Base-by-base conservation (phyloP, 2,113 vertebrate species). In the crab-eating macaque (Macaca fascicularis) region DNA sequence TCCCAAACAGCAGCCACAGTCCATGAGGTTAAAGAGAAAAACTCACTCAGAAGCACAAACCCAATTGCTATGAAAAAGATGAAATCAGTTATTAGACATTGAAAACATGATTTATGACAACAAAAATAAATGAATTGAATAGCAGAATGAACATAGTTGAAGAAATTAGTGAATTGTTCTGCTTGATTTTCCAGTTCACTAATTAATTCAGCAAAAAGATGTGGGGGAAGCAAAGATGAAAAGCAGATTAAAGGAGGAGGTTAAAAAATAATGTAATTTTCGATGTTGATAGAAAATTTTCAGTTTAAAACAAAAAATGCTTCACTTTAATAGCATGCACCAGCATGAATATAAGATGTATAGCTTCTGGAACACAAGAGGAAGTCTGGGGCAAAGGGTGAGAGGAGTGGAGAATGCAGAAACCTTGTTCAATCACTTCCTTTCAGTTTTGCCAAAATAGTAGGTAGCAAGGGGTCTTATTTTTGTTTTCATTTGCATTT, bases 401-500 rank as follows among this genome's bases (percentile, higher is more conserved):
- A 25, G 17, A 52, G 32, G 5, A 75, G 3, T 35, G 38, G 40
- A 30, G 23, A 59, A 2, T 93, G 20, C 23, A 88, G 10, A 10
- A n/a, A 81, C 86, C 48, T 76, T 89, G 16, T 48, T 86, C 27
- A 52, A 48, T 84, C 48, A 72, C 78, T 89, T 86, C 12, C 64
- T 76, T 96, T 85, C 74, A 92, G 20, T 75, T 95, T 69, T 61
- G 19, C 52, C 76, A 94, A 97, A 90, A 94, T 67, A 83, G 59
- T 83, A 82, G 69, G 64, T 43, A 43, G 8, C 32, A 87, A 83
- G 25, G 8, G 6, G 72, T 59, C 23, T 94, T 95, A 92, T 82
- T 94, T 95, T 94, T 91, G 10, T 74, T 92, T 94, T 69, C 75
- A 87, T 92, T 89, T 84, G 5, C 40, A 67, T 87, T 94, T 93